These are phyloP conservation scores for Morpho helenor DNA, from an alignment of 2,888 invertebrate genomes.

Conservation along the genomic window DNA sequence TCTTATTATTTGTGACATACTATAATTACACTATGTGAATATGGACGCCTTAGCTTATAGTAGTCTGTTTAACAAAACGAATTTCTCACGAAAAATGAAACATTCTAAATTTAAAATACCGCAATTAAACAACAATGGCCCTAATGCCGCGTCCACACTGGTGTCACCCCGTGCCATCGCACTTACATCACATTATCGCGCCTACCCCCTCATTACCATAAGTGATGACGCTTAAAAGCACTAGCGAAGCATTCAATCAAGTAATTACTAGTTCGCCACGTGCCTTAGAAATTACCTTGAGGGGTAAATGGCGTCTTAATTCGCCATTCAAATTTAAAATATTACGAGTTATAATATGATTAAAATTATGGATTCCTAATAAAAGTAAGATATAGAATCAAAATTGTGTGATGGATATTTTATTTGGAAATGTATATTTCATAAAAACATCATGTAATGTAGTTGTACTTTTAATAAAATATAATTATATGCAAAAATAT, in stretches of 20 bases:
- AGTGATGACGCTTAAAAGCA: slow-evolving; percentile 74
- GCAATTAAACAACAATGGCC: slow-evolving; percentile 58
- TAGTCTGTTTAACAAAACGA: background rate
- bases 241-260: slow-evolving; percentile 72
- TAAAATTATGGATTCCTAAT: no score
- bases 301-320: slow-evolving; percentile 4
- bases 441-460: no score
- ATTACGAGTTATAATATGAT: background rate
- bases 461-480: no score
- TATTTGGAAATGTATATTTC: no score
- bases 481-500: no score
- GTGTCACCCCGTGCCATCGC: slow-evolving; percentile 57
- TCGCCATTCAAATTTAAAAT: slow-evolving; percentile 6
- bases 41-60: background rate
- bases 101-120: slow-evolving; percentile 43
- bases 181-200: slow-evolving; percentile 58
- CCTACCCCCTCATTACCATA: slow-evolving; percentile 68
- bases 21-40: no score
- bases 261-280: slow-evolving; percentile 70
- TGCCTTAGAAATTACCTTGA: slow-evolving; percentile 32
- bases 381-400: no score
- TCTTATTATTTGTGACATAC: no score
- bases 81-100: background rate
- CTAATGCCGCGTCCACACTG: slow-evolving; percentile 62
- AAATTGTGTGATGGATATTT: no score